Conservation (phyloP, 2,888 invertebrate genomes). For the Lithophane socia region DNA sequence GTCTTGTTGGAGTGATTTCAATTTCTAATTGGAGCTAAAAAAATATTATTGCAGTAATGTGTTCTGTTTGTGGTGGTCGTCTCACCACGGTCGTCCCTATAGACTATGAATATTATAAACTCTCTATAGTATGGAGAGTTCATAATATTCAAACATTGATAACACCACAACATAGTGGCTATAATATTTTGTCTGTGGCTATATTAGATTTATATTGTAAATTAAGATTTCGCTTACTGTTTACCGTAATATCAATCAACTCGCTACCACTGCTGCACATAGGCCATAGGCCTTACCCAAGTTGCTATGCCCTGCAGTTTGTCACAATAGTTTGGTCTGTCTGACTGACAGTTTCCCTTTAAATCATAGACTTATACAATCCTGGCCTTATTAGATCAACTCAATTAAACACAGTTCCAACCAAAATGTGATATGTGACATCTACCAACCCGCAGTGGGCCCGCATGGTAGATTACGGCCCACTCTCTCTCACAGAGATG, state of each 20-base stretch:
- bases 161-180: neutral
- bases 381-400: neutral
- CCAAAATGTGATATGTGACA: too few relatives aligned
- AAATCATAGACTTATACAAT: conserved; percentile 1
- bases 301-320: neutral
- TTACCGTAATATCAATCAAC: neutral
- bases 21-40: neutral
- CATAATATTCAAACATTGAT: too few relatives aligned
- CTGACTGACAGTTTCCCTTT: too few relatives aligned
- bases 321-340: neutral
- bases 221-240: neutral
- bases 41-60: neutral
- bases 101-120: too few relatives aligned
- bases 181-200: too few relatives aligned
- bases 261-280: neutral
- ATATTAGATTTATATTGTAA: neutral
- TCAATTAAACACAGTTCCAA: neutral
- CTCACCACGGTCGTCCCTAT: too few relatives aligned
- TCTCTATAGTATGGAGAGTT: too few relatives aligned
- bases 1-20: neutral
- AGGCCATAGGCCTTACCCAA: neutral
- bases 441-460: too few relatives aligned
- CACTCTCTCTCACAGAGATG: too few relatives aligned
- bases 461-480: too few relatives aligned
- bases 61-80: too few relatives aligned